Percentiles rank a stretch among this genome's conserved stretches.
Conservation (phyloP, 30 jellyfish, hydroid and myxozoan genomes). For the Chironex yamaguchii region DNA sequence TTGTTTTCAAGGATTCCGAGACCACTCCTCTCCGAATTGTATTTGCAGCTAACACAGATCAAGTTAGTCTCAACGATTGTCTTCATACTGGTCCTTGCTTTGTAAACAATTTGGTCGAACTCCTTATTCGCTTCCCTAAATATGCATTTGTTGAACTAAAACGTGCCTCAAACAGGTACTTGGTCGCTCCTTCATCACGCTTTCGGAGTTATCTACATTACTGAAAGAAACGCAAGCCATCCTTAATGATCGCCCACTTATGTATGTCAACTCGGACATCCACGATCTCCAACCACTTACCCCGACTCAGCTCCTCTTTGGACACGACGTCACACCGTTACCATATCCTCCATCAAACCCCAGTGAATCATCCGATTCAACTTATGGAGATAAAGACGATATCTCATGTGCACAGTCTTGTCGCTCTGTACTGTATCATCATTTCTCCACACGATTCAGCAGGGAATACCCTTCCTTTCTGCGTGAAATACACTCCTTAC, state of each 20-base stretch:
- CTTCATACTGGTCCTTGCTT: conserved; percentile 39
- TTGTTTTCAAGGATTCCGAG: conserved; percentile 34
- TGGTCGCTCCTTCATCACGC: conserved; percentile 22
- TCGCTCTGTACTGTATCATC: neutral
- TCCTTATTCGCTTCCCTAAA: conserved; percentile 20
- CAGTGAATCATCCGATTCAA: conserved; percentile 3
- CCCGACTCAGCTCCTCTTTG: conserved; percentile 37
- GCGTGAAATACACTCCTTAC: conserved; percentile 9
- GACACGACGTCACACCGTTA: conserved; percentile 24
- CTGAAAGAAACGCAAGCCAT: conserved; percentile 27
- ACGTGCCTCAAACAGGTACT: conserved; percentile 3
- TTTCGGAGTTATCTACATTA: neutral
- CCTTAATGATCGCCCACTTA: conserved; percentile 27
- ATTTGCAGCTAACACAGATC: conserved; percentile 26
- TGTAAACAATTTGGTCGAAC: conserved; percentile 24
- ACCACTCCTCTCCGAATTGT: conserved; percentile 50
- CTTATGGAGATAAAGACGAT: conserved; percentile 5
- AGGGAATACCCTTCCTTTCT: conserved; percentile 13
- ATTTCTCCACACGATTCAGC: conserved; percentile 1
- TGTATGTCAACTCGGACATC: conserved; percentile 8
- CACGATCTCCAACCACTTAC: conserved; percentile 42
- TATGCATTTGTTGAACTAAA: conserved; percentile 52
- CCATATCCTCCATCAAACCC: conserved; percentile 29
- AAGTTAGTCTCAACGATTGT: conserved; percentile 55
- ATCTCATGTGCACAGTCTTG: conserved; percentile 2